Conservation (phyloP, 2,888 invertebrate genomes). For the Baccha elongata region DNA sequence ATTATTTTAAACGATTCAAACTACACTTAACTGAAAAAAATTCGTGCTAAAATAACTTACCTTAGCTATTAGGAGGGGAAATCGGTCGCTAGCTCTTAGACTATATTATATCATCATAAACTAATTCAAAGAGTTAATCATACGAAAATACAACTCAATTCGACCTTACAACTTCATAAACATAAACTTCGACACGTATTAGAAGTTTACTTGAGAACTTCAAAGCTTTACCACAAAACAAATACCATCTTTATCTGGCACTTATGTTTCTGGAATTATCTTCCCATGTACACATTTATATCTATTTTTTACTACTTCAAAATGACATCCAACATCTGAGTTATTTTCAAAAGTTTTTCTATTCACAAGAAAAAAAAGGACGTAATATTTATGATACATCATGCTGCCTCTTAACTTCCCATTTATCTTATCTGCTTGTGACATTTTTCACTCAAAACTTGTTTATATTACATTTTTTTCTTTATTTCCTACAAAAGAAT, state of each 20-base stretch:
- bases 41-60: too few relatives aligned
- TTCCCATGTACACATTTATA: not conserved
- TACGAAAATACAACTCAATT: too few relatives aligned
- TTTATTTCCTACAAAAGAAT: not conserved
- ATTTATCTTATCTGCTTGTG: conserved; percentile 28
- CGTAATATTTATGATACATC: conserved; percentile 25
- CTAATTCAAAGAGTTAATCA: too few relatives aligned
- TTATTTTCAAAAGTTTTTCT: not conserved
- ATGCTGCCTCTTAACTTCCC: conserved; percentile 26
- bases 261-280: conserved; percentile 11
- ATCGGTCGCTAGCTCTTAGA: too few relatives aligned
- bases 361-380: conserved; percentile 1
- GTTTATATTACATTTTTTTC: not conserved
- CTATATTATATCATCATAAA: too few relatives aligned
- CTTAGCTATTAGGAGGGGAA: too few relatives aligned
- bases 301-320: not conserved
- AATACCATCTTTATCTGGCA: conserved; percentile 5
- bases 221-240: not conserved
- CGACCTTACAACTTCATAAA: too few relatives aligned
- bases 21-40: too few relatives aligned
- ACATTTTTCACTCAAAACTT: conserved; percentile 16
- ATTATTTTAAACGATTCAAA: too few relatives aligned
- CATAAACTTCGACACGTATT: not conserved
- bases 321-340: not conserved
- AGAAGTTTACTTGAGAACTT: conserved; percentile 1